Percentiles rank a stretch among this genome's conserved stretches.
Evolutionary conservation across 2,113 vertebrate genomes (phyloP).

Genomic region (Grantiella picta): DNA sequence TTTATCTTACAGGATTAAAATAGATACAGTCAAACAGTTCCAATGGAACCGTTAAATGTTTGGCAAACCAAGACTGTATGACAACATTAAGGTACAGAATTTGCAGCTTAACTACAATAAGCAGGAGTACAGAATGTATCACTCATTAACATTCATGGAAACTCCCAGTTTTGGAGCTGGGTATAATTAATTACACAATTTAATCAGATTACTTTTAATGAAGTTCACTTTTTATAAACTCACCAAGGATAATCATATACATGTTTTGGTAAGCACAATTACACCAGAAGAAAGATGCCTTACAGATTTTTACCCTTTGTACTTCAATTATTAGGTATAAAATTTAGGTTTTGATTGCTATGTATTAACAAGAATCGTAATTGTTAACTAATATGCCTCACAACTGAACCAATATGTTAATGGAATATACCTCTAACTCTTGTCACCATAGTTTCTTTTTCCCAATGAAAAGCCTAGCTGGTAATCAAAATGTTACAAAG

Average conservation of each 20-base stretch:
- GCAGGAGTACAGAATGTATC: neutral
- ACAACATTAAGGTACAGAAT: neutral
- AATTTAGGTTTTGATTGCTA: constrained; percentile 8
- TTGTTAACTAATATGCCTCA: neutral
- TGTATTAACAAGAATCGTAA: neutral
- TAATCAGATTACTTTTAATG: constrained; percentile 25
- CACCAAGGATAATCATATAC: neutral
- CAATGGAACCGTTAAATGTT: neutral
- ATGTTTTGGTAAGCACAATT: neutral
- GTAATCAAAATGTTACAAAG: neutral
- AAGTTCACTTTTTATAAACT: neutral
- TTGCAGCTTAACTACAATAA: neutral
- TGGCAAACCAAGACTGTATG: neutral
- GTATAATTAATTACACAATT: constrained; percentile 22
- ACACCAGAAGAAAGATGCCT: neutral
- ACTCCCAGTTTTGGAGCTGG: neutral
- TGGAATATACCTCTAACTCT: neutral
- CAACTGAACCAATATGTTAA: neutral
- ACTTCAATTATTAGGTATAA: neutral
- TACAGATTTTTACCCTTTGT: neutral
- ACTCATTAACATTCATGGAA: neutral
- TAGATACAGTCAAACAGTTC: neutral
- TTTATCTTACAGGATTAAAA: neutral
- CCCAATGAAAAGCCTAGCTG: neutral
- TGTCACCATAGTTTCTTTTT: neutral